phyloP scores from a whole-genome alignment of 2,113 vertebrate species.

The Ursus arctos region DNA sequence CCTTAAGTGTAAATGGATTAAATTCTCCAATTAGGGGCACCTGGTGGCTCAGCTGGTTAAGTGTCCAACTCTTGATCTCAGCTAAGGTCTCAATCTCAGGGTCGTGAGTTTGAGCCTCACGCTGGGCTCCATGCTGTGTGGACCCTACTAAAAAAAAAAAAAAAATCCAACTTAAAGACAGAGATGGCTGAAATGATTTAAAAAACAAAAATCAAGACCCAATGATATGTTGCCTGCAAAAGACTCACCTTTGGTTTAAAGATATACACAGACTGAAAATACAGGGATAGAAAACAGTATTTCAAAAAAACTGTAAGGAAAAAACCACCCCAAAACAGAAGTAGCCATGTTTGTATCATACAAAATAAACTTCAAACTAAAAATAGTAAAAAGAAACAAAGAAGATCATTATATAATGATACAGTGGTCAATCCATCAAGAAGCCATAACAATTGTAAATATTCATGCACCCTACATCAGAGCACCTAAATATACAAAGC shows the following conservation, averaged over 20 bases:
- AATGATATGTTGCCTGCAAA: neutral
- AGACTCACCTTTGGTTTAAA: neutral
- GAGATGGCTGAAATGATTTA: neutral
- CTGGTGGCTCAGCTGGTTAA: no score
- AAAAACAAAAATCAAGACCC: neutral
- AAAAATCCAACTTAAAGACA: neutral
- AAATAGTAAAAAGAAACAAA: neutral
- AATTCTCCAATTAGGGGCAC: neutral
- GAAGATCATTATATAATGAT: neutral
- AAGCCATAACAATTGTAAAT: no score
- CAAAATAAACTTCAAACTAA: neutral
- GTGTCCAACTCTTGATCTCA: no score
- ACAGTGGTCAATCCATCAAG: neutral
- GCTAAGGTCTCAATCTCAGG: no score
- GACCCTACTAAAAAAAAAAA: no score
- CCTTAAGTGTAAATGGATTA: neutral
- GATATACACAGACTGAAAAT: neutral
- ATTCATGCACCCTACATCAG: no score
- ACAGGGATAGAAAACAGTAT: neutral
- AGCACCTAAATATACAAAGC: no score
- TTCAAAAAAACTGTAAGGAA: neutral
- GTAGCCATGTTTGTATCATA: neutral
- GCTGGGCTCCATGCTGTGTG: no score
- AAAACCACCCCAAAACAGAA: neutral
- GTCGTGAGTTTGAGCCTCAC: no score